Base-by-base conservation (phyloP, 2,888 invertebrate genomes). In the Dioctria linearis region DNA sequence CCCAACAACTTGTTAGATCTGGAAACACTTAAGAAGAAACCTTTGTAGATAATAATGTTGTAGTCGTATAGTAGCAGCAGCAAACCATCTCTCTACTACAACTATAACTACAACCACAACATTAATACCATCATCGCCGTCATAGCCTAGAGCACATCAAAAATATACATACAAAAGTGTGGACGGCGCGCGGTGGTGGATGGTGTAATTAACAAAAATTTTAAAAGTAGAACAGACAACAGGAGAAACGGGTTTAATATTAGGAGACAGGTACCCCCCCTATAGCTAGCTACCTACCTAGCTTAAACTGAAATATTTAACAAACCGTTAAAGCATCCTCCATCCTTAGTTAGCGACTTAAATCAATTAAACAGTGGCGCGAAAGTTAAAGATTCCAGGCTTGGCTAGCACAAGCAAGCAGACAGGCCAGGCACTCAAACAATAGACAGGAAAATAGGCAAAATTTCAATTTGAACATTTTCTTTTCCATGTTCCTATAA, bases 331-430 rank as follows among this genome's bases (percentile, higher is more conserved):
- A 49, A 43, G 13, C 61, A 49, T 63, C 43, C 13, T 63, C 49
- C 39, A 25, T 25, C 2, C 25, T 25, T 25, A 25, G 25, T 25
- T 25, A 25, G 37, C 63, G 49, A 6, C 76, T 46, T 43, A 61
- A 75, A 75, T 49, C 63, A 63, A 63, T 63, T 76, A 5, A 63
- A 39, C 39, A 11, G 39, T 37, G 39, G 61, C 39, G 61, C 39
- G n/a, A 63, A 76, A 76, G 63, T 76, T 76, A 76, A 59, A 63
- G 76, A 49, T 76, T 76, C 37, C 63, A 76, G 61, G 49, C 49
- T 9, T 42, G 39, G 25, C 37, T 51, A 46, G 42, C 42, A 49
- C 46, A 73, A 42, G 40, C 54, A 54, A 25, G 25, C 25, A 25
- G 25, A 1, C 25, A 25, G 25, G n/a, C n/a, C n/a, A n/a, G n/a